These are phyloP conservation scores for Coracopsis vasa DNA, from an alignment of 2,113 vertebrate species.

Conservation along the genomic window DNA sequence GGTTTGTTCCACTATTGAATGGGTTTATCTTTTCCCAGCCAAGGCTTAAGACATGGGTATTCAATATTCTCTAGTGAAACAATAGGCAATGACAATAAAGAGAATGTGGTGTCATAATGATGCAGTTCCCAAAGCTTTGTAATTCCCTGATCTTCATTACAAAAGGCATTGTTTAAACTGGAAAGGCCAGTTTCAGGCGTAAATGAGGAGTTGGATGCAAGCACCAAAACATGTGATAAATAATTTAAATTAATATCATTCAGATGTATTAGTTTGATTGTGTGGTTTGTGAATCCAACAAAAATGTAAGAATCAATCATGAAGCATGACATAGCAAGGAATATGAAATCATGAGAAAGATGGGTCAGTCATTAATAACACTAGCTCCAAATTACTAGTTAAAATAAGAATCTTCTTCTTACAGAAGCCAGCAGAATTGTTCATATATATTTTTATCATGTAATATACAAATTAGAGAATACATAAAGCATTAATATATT, in stretches of 20 bases:
- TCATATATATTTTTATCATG: neutral
- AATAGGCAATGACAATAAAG: neutral
- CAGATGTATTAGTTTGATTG: neutral
- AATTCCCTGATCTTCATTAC: neutral
- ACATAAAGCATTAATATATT: neutral
- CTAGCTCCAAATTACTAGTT: neutral
- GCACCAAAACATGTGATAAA: neutral
- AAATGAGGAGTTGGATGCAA: neutral
- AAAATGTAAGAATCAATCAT: neutral
- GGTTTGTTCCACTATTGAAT: neutral
- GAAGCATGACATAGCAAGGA: neutral
- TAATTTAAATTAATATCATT: neutral
- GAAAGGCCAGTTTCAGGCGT: neutral
- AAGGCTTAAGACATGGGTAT: neutral
- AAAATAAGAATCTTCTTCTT: neutral
- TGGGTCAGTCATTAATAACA: neutral
- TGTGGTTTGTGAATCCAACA: neutral
- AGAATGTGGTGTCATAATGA: neutral
- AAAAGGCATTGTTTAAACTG: neutral
- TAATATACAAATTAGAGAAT: neutral
- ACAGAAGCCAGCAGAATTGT: neutral
- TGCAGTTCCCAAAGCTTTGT: neutral
- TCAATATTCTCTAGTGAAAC: neutral
- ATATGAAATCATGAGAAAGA: neutral
- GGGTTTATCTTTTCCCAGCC: neutral